A percentile compares a stretch with the other conserved stretches of the same genome.
These are phyloP conservation scores for Electrona antarctica DNA, from an alignment of 2,113 vertebrate genomes.

Conservation along the genomic window DNA sequence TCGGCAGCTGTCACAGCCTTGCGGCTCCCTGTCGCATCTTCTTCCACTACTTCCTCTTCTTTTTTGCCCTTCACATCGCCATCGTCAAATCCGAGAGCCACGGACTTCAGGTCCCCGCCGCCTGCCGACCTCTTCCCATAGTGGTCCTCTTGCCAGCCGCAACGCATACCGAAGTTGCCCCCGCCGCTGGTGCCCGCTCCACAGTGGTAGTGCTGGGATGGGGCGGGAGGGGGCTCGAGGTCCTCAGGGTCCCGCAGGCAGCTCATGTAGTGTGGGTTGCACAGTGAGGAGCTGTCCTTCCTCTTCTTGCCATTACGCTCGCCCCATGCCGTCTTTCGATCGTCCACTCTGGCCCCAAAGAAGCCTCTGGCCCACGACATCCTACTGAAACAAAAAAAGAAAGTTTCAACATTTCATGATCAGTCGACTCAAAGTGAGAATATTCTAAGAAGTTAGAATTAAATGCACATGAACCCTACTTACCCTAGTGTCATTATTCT, in stretches of 20 bases:
- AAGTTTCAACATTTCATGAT: no score
- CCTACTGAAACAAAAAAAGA: constrained; percentile 55
- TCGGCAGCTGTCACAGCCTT: constrained; percentile 63
- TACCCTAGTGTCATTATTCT: no score
- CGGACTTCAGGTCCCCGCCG: constrained; percentile 78
- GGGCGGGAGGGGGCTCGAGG: constrained; percentile 62
- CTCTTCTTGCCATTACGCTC: constrained; percentile 92
- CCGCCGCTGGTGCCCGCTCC: constrained; percentile 61
- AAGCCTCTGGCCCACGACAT: constrained; percentile 97
- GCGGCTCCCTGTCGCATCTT: constrained; percentile 24
- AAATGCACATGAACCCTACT: no score
- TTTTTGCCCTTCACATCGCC: constrained; percentile 75
- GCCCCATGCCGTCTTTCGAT: constrained; percentile 93
- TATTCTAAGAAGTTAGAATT: no score
- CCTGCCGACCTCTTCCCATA: constrained; percentile 83
- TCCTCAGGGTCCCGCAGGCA: constrained; percentile 90
- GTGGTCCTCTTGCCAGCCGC: constrained; percentile 94
- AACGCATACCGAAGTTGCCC: constrained; percentile 77
- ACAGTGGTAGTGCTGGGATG: constrained; percentile 68
- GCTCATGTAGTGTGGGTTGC: constrained; percentile 91
- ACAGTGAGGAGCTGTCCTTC: constrained; percentile 82
- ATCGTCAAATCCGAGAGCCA: constrained; percentile 87
- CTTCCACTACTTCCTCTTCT: constrained; percentile 58
- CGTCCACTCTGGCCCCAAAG: constrained; percentile 89
- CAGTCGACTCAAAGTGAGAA: no score